Conservation (phyloP, 2,797 vertebrate species). For the Silurus lanzhouensis region DNA sequence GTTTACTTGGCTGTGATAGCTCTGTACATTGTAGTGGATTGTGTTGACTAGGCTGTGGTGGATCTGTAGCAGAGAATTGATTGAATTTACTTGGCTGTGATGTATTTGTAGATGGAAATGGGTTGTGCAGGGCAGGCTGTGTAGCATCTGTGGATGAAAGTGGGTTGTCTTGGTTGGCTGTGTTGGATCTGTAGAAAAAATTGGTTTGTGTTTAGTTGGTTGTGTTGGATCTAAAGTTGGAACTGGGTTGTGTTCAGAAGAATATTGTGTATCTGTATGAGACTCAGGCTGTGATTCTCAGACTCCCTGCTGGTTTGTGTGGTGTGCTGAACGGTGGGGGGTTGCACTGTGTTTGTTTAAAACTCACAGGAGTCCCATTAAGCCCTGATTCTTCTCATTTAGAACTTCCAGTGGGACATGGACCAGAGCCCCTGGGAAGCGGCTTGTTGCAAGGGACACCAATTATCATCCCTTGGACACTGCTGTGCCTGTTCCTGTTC, state of each 20-base stretch:
- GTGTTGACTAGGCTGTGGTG: background rate
- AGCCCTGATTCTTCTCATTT: conserved; percentile 82
- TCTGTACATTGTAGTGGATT: background rate
- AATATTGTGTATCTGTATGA: conserved; percentile 1
- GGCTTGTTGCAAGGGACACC: conserved; percentile 83
- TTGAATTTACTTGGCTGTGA: background rate
- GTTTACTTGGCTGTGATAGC: background rate
- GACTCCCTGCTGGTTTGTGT: conserved; percentile 76
- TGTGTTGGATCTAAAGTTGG: background rate
- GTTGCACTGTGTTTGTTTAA: conserved; percentile 81
- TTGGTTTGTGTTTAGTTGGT: too few relatives aligned
- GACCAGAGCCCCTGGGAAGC: conserved; percentile 81
- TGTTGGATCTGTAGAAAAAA: background rate
- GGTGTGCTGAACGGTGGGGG: conserved; percentile 79
- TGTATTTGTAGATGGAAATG: background rate
- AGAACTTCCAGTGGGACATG: conserved; percentile 79
- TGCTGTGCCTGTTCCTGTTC: conserved; percentile 79
- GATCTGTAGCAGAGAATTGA: background rate
- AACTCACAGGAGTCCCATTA: conserved; percentile 81
- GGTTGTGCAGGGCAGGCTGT: background rate
- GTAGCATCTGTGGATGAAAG: too few relatives aligned
- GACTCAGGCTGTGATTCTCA: background rate
- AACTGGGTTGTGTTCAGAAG: conserved; percentile 1
- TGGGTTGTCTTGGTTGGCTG: background rate
- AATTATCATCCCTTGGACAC: conserved; percentile 80